Percentiles rank a stretch among this genome's conserved stretches.
Conservation (phyloP, 2,797 vertebrate genomes). For the Scyliorhinus canicula region DNA sequence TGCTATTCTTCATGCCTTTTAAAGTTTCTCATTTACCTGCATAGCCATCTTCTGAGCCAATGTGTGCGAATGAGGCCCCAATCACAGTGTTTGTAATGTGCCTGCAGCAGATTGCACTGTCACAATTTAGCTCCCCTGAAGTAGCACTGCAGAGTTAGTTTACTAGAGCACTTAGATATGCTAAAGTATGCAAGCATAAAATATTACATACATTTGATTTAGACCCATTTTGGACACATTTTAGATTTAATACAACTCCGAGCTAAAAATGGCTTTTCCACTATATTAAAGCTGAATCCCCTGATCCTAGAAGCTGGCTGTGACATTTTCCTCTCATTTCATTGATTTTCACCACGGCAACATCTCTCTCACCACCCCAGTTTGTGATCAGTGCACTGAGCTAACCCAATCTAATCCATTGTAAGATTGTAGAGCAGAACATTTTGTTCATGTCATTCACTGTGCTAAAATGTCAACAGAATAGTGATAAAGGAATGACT, state of each 20-base stretch:
- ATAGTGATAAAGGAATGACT: background rate
- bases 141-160: background rate
- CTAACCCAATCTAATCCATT: background rate
- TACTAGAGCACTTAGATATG: background rate
- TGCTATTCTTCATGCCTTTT: background rate
- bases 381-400: background rate
- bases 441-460: background rate
- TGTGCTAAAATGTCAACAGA: background rate
- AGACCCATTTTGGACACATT: too few relatives aligned
- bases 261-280: background rate
- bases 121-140: background rate
- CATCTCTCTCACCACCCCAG: background rate
- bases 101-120: background rate
- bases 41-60: too few relatives aligned
- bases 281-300: background rate
- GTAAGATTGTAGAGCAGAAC: background rate
- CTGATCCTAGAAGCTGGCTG: background rate
- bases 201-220: background rate
- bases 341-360: background rate
- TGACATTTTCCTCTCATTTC: background rate
- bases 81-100: background rate
- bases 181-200: background rate
- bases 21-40: background rate
- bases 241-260: background rate
- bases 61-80: constrained; percentile 2